Conservation (phyloP, 92 coral and sea anemone species). For the Actinernus sp. region DNA sequence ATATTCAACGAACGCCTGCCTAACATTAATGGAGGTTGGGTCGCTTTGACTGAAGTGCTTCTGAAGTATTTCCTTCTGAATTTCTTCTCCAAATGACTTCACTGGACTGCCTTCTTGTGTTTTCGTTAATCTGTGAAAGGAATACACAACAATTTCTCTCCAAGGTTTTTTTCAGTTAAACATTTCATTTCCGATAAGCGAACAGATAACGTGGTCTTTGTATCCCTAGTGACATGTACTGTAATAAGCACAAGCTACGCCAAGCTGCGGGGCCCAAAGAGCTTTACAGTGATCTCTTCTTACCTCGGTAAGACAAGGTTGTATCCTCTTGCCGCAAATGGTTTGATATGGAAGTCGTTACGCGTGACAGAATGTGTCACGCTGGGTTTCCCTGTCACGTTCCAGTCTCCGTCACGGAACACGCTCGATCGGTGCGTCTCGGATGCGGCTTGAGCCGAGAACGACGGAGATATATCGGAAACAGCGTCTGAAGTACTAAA, state of each 20-base stretch:
- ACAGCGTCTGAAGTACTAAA: slow-evolving; percentile 10
- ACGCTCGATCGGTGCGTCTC: slow-evolving; percentile 78
- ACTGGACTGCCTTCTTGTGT: background rate
- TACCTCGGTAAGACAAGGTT: background rate
- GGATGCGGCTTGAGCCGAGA: slow-evolving; percentile 36
- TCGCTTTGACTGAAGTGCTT: slow-evolving; percentile 3
- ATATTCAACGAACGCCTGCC: slow-evolving; percentile 30
- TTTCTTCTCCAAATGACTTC: slow-evolving; percentile 2
- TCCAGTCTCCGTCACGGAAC: slow-evolving; percentile 93
- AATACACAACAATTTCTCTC: too few relatives aligned
- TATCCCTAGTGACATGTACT: too few relatives aligned
- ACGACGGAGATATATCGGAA: background rate
- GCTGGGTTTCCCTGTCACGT: slow-evolving; percentile 43
- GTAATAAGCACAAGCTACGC: too few relatives aligned
- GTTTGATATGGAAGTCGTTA: slow-evolving; percentile 71
- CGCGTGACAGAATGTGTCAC: slow-evolving; percentile 74
- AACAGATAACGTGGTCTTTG: too few relatives aligned
- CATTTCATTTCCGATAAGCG: too few relatives aligned
- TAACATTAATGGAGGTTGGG: background rate
- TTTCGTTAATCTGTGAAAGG: too few relatives aligned
- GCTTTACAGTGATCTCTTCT: too few relatives aligned
- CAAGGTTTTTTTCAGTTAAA: too few relatives aligned
- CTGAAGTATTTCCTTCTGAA: background rate
- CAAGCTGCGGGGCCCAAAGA: too few relatives aligned
- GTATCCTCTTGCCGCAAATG: slow-evolving; percentile 25